These are phyloP conservation scores for Tanytarsus gracilentus DNA, from an alignment of 2,888 invertebrate species.

Conservation along the genomic window DNA sequence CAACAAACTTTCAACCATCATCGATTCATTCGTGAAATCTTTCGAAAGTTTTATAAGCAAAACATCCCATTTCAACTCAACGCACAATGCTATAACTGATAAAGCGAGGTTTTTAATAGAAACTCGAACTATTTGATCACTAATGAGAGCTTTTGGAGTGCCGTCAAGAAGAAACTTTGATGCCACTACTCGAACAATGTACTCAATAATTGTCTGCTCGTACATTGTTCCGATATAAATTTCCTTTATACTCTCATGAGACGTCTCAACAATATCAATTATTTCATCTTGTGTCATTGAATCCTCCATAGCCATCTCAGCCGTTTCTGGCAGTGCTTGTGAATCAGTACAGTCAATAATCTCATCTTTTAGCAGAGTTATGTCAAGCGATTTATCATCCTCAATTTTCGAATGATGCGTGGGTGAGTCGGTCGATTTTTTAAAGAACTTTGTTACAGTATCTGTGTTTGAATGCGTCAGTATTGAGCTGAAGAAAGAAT, in stretches of 20 bases:
- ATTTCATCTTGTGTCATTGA: neutral
- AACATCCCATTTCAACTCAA: slow-evolving; percentile 63
- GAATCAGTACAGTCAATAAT: slow-evolving; percentile 6
- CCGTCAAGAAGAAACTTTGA: slow-evolving; percentile 41
- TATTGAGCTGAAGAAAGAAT: slow-evolving; percentile 42
- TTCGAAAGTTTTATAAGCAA: slow-evolving; percentile 58
- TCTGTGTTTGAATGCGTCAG: slow-evolving; percentile 41
- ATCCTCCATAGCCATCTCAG: slow-evolving; percentile 11
- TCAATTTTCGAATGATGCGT: slow-evolving; percentile 17
- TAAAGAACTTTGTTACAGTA: slow-evolving; percentile 25
- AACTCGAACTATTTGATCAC: slow-evolving; percentile 71
- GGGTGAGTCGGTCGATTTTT: slow-evolving; percentile 17
- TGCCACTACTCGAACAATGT: slow-evolving; percentile 39
- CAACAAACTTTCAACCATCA: slow-evolving; percentile 23
- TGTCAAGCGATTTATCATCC: slow-evolving; percentile 12
- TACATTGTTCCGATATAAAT: slow-evolving; percentile 40
- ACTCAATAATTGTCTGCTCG: slow-evolving; percentile 40
- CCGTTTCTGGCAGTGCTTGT: slow-evolving; percentile 16
- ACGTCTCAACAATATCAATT: neutral
- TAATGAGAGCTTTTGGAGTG: slow-evolving; percentile 49
- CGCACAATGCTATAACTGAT: slow-evolving; percentile 57
- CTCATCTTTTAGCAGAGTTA: slow-evolving; percentile 5
- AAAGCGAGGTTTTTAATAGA: slow-evolving; percentile 85
- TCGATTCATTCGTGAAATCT: slow-evolving; percentile 39
- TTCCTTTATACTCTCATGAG: neutral